phyloP scores from a whole-genome alignment of 2,888 invertebrate genomes.

The Dendrolimus pini region DNA sequence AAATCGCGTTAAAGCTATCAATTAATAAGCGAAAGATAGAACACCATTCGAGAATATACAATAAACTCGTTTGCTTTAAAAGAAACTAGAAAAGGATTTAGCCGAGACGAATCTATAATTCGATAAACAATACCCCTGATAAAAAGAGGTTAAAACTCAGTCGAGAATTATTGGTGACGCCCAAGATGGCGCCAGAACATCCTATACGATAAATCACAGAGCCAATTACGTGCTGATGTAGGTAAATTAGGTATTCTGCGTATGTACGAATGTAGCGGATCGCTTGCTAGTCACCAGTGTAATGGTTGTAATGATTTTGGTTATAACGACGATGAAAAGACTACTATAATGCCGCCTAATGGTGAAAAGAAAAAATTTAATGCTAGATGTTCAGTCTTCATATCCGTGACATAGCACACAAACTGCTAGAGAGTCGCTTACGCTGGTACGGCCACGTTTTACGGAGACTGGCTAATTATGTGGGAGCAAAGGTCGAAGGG shows the following conservation, averaged over 20 bases:
- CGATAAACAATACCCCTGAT: neutral
- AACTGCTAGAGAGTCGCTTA: too few relatives aligned
- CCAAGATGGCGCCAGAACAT: slow-evolving; percentile 18
- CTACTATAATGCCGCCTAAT: too few relatives aligned
- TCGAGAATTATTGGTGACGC: slow-evolving; percentile 20
- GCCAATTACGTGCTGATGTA: slow-evolving; percentile 11
- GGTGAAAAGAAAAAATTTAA: too few relatives aligned
- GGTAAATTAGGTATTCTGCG: slow-evolving; percentile 36
- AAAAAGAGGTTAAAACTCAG: neutral
- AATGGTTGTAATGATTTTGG: slow-evolving; percentile 16
- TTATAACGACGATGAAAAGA: too few relatives aligned
- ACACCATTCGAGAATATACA: too few relatives aligned
- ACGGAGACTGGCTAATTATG: too few relatives aligned
- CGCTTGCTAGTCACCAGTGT: slow-evolving; percentile 41
- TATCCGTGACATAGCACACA: too few relatives aligned
- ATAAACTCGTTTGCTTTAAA: neutral
- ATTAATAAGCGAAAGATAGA: too few relatives aligned
- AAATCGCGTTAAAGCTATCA: too few relatives aligned
- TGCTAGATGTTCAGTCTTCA: too few relatives aligned
- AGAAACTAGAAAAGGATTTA: neutral
- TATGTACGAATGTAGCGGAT: slow-evolving; percentile 33
- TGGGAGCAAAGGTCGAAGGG: too few relatives aligned
- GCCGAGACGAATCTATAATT: neutral
- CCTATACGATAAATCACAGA: slow-evolving; percentile 30
- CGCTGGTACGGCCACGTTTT: too few relatives aligned